Evolutionary conservation across 2,797 vertebrate genomes (phyloP), one percentile per base, ranked within the genome.

Genomic region (Sibirionetta formosa): DNA sequence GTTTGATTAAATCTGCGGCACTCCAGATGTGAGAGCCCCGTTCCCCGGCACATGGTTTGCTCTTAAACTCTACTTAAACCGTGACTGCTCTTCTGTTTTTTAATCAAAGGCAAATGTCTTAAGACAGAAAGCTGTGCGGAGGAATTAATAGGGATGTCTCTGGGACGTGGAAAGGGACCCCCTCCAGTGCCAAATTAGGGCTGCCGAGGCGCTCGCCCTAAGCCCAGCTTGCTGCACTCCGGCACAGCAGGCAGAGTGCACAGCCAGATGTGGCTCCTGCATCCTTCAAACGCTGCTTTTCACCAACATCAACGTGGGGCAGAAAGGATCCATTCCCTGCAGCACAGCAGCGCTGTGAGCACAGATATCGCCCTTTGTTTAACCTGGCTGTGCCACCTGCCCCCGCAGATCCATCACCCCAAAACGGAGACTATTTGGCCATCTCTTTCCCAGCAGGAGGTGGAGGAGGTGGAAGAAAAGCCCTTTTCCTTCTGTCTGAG

Each of bases 21-120:
- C 95, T 97, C 93, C 96, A 96, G 96, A 97, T 97, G 96, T 90
- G 96, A 97, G 85, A 29, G 20, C 93, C 90, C 91, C 72, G 46
- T 42, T 86, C 85, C 71, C 77, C 3, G 1, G 91, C 96, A 89
- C 90, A 91, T 86, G 94, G 7, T 90, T 83, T 64, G 80, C 90
- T 96, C 90, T 95, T 96, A 91, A 93, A 95, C 91, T 96, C 94
- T 83, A 61, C 94, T 96, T 97, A 97, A 97, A 95, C 94, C 58
- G 0, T 93, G 96, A 97, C 96, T 97, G 97, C 97, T 97, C 97
- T 97, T 97, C 96, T 97, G 95, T 84, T 89, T 95, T 48, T 97
- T 97, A 97, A 97, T 97, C 97, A 97, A 96, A 97, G 93, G 66
- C 90, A 96, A 93, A 96, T 82, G 90, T 91, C 94, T 97, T 96